Base-by-base conservation (phyloP, 92 coral and sea anemone species). In the Parazoanthus swiftii region DNA sequence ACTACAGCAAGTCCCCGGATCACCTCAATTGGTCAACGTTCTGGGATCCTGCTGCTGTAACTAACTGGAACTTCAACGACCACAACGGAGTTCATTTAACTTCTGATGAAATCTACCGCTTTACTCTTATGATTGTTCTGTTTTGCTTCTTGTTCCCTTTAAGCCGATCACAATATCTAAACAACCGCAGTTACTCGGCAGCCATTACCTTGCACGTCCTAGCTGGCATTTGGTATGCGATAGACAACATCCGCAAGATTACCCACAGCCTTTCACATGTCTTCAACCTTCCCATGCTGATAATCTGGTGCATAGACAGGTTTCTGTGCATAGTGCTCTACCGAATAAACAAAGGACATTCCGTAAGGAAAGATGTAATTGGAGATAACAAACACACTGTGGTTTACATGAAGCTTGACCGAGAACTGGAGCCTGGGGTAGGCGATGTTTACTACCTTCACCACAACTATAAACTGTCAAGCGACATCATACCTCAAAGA, bases 41-140 rank as follows among this genome's bases (percentile, higher is more conserved):
- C 82, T 91, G 93, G 93, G 93, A 91, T 25, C 93, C 93, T 20
- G 93, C 93, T 26, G 93, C 93, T 10, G 93, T 91, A 0, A 81
- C 79, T 10, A 88, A 85, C 82, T 91, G 93, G 93, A 89, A 75
- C 21, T 91, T 91, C 43, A 91, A 91, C 81, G 93, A 91, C 65
- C 79, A 89, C 74, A 89, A 18, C 16, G 93, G 93, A 9, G 91
- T 91, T 38, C 93, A 91, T 80, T 88, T 91, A 13, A 91, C 93
- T 25, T 51, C 89, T 3, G 93, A 91, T 73, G 93, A 91, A 80
- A 89, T 91, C 76, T 91, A 89, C 70, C 86, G 93, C 66, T 74
- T 91, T 58, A 43, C 73, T 9, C 91, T 89, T 14, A 85, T 85
- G 91, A 89, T 91, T n/a, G 89, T 85, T 13, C 21, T 89, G 36